Base-by-base conservation (phyloP, 1,140 invertebrate species). In the Phthorimaea operculella region DNA sequence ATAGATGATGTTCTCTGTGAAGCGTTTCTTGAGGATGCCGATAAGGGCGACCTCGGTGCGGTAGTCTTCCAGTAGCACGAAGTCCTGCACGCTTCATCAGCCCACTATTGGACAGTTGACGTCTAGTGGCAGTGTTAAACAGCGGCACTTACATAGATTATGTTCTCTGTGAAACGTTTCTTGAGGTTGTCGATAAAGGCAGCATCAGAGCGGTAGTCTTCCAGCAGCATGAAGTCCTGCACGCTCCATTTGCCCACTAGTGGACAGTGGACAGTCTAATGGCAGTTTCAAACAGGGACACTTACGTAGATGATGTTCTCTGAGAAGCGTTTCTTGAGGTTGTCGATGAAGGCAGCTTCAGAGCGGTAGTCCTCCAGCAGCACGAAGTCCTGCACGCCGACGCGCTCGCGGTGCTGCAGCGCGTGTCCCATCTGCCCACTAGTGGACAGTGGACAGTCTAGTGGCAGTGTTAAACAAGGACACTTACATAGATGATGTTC, bases 401-500 rank as follows among this genome's bases (percentile, higher is more conserved):
- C 94, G 58, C 91, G 89, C 82, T 97, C 94, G 53, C 95, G 87
- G 64, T 92, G 90, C 72, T 95, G 90, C 59, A 96, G 86, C 58
- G 90, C 89, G 67, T 90, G 90, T 86, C 95, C 94, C 93, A 95
- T 96, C 51, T 80, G 86, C 82, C 82, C 33, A 82, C 73, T n/a
- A n/a, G n/a, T n/a, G n/a, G n/a, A n/a, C n/a, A n/a, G n/a, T n/a
- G n/a, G n/a, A n/a, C 94, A 1, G 88, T 86, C 68, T 95, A 92
- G 66, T 90, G 95, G 47, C 90, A n/a, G n/a, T n/a, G n/a, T n/a
- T n/a, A n/a, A n/a, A n/a, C n/a, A n/a, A n/a, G n/a, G n/a, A n/a
- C 33, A 90, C 94, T 94, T 87, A 97, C 96, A 84, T 98, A 98
- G 69, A 98, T 97, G 51, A 96, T n/a, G n/a, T n/a, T n/a, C n/a